These are phyloP conservation scores for Alosa sapidissima DNA, from an alignment of 2,797 vertebrate genomes.

Conservation along the genomic window DNA sequence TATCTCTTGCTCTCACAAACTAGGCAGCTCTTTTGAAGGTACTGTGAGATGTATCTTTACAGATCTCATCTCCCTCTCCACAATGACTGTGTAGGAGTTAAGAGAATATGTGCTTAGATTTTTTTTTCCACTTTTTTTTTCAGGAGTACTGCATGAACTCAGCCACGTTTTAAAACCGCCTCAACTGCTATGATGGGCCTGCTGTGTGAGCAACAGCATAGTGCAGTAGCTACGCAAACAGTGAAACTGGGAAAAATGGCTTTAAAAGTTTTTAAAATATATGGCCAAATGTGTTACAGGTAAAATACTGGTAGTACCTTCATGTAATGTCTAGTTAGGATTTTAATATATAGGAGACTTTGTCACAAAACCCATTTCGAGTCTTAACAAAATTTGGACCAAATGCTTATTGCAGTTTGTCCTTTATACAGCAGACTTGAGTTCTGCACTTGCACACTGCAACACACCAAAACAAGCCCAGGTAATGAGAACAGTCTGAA, in stretches of 20 bases:
- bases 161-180: not conserved
- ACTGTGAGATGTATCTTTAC: not conserved
- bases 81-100: conserved; percentile 20
- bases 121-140: no score
- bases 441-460: not conserved
- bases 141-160: not conserved
- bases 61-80: not conserved
- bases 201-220: not conserved
- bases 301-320: no score
- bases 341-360: no score
- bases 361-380: no score
- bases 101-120: not conserved
- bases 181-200: not conserved
- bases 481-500: not conserved
- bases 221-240: no score
- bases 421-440: not conserved
- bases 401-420: no score
- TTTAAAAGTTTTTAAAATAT: no score
- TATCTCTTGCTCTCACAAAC: not conserved
- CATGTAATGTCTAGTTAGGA: no score
- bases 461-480: not conserved
- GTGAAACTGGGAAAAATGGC: no score
- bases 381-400: no score
- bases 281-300: no score
- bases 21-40: conserved; percentile 4